Evolutionary conservation across 2,888 invertebrate genomes (phyloP).

Genomic region (Ypsolopha sequella): DNA sequence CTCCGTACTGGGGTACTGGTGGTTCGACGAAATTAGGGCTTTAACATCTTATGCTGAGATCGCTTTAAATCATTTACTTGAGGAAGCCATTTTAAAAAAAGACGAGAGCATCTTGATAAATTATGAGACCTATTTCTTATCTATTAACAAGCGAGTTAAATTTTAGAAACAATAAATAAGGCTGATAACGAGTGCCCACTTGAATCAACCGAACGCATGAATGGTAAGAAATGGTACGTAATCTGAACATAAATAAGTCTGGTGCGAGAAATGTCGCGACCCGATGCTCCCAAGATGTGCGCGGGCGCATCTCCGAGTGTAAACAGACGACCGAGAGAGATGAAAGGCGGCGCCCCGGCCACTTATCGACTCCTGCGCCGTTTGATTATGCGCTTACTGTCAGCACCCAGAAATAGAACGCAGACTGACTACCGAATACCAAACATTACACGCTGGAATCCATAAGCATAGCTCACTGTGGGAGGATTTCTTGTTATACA

Average conservation of each 20-base stretch:
- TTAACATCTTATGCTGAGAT: not conserved
- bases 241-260: conserved; percentile 4
- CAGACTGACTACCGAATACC: conserved; percentile 16
- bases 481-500: no score
- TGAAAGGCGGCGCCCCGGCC: conserved; percentile 56
- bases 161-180: not conserved
- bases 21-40: not conserved
- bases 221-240: conserved; percentile 1
- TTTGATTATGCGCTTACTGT: conserved; percentile 54
- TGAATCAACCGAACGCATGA: not conserved
- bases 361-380: conserved; percentile 60
- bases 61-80: not conserved
- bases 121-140: not conserved
- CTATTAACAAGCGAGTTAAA: no score
- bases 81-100: not conserved
- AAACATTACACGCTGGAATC: conserved; percentile 2
- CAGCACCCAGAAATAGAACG: conserved; percentile 58
- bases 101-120: not conserved
- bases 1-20: no score
- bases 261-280: conserved; percentile 4
- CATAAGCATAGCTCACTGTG: conserved; percentile 17
- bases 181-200: not conserved
- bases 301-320: conserved; percentile 22
- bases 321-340: conserved; percentile 48
- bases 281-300: conserved; percentile 6